Evolutionary conservation across 1,140 invertebrate genomes (phyloP).

Genomic region (Ceratoteleas bidentatus): DNA sequence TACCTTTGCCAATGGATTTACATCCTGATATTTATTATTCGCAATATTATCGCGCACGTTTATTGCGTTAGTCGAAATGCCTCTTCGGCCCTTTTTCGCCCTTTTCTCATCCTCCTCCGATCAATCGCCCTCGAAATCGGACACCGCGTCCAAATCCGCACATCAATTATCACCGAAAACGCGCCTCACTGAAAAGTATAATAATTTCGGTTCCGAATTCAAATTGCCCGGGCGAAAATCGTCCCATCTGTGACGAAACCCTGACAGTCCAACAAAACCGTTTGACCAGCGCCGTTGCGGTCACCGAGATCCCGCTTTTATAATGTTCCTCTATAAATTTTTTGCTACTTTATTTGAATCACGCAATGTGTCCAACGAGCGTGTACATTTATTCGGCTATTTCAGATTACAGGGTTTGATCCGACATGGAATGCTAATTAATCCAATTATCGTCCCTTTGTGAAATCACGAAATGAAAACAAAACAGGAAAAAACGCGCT

Average conservation of each 20-base stretch:
- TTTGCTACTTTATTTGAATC: slow-evolving; percentile 59
- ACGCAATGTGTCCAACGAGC: slow-evolving; percentile 58
- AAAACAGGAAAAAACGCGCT: slow-evolving; percentile 61
- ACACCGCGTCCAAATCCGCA: too few relatives aligned
- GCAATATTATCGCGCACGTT: slow-evolving; percentile 80
- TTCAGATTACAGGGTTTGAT: slow-evolving; percentile 75
- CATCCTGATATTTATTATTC: slow-evolving; percentile 82
- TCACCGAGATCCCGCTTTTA: slow-evolving; percentile 4
- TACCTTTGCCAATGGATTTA: slow-evolving; percentile 81
- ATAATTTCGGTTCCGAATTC: too few relatives aligned
- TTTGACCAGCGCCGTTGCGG: background rate
- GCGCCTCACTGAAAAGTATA: too few relatives aligned
- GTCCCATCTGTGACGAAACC: too few relatives aligned
- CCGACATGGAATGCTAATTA: slow-evolving; percentile 75
- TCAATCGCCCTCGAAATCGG: background rate
- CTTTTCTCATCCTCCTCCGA: slow-evolving; percentile 8
- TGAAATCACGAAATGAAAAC: slow-evolving; percentile 73
- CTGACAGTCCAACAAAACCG: too few relatives aligned
- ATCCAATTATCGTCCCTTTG: slow-evolving; percentile 77
- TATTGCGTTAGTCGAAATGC: slow-evolving; percentile 77
- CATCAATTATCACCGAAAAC: too few relatives aligned
- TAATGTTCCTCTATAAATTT: slow-evolving; percentile 51
- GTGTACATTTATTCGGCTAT: slow-evolving; percentile 65
- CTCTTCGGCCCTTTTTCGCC: slow-evolving; percentile 24
- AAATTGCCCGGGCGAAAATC: too few relatives aligned